Percentiles rank a stretch among this genome's conserved stretches.
Conservation (phyloP, 92 coral and sea anemone species). For the Paragorgia papillata region DNA sequence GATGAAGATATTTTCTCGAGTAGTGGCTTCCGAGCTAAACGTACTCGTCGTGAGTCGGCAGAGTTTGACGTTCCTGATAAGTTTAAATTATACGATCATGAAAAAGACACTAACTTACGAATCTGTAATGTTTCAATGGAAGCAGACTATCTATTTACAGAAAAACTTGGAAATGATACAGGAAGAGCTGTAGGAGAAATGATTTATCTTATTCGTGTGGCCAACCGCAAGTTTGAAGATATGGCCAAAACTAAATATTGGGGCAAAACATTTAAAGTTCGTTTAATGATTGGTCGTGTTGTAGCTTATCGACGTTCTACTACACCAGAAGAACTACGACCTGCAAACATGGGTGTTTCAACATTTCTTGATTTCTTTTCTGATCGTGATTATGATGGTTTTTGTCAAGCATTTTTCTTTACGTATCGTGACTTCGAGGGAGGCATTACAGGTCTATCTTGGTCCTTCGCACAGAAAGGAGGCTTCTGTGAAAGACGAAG, state of each 20-base stretch:
- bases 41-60: constrained; percentile 22
- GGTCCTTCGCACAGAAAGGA: constrained; percentile 74
- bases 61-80: constrained; percentile 20
- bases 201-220: constrained; percentile 28
- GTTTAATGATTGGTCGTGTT: constrained; percentile 29
- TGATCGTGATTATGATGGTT: constrained; percentile 50
- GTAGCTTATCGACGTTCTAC: constrained; percentile 13
- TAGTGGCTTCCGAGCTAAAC: neutral
- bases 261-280: constrained; percentile 15
- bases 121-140: constrained; percentile 36
- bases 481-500: constrained; percentile 73
- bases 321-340: constrained; percentile 31
- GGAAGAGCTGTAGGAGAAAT: constrained; percentile 39
- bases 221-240: constrained; percentile 20
- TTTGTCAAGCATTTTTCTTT: constrained; percentile 92
- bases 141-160: constrained; percentile 28
- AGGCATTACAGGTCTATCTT: constrained; percentile 93
- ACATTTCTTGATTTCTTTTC: constrained; percentile 84
- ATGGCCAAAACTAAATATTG: constrained; percentile 6
- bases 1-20: neutral
- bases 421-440: constrained; percentile 96
- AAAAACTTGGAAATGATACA: constrained; percentile 13
- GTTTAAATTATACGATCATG: constrained; percentile 14
- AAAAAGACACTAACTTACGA: neutral
- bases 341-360: constrained; percentile 78